Percentiles rank a stretch among this genome's conserved stretches.
Evolutionary conservation across 2,113 vertebrate species (phyloP).

Genomic region (Balaeniceps rex): DNA sequence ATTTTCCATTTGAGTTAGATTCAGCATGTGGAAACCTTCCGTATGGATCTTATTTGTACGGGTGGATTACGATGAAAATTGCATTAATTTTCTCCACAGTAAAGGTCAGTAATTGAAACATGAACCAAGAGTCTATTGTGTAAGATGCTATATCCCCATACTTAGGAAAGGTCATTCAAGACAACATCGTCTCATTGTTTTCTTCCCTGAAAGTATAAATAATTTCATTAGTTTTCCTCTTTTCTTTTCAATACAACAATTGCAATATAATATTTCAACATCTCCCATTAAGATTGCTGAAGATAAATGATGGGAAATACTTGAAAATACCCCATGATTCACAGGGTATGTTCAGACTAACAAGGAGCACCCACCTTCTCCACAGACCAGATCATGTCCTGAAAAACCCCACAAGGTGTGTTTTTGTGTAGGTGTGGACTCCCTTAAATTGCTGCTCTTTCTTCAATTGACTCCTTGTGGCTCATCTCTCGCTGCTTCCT

Average conservation of each 20-base stretch:
- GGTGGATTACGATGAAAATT: constrained; percentile 77
- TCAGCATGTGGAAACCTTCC: constrained; percentile 69
- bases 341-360: neutral
- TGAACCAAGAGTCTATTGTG: constrained; percentile 76
- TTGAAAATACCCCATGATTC: neutral
- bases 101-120: constrained; percentile 80
- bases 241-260: constrained; percentile 47
- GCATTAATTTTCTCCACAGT: constrained; percentile 77
- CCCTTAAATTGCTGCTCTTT: neutral
- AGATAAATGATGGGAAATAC: constrained; percentile 23
- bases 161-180: constrained; percentile 74
- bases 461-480: neutral
- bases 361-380: neutral
- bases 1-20: constrained; percentile 76
- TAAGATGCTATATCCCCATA: constrained; percentile 69
- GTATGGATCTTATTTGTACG: constrained; percentile 73
- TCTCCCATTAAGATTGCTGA: constrained; percentile 41
- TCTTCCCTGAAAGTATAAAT: constrained; percentile 70
- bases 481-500: neutral
- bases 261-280: constrained; percentile 52
- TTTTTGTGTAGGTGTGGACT: neutral
- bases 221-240: constrained; percentile 62
- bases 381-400: neutral
- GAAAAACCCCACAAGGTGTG: neutral
- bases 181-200: constrained; percentile 76